Conservation (phyloP, 2,113 vertebrate species). For the Speoplatyrhinus poulsoni region DNA sequence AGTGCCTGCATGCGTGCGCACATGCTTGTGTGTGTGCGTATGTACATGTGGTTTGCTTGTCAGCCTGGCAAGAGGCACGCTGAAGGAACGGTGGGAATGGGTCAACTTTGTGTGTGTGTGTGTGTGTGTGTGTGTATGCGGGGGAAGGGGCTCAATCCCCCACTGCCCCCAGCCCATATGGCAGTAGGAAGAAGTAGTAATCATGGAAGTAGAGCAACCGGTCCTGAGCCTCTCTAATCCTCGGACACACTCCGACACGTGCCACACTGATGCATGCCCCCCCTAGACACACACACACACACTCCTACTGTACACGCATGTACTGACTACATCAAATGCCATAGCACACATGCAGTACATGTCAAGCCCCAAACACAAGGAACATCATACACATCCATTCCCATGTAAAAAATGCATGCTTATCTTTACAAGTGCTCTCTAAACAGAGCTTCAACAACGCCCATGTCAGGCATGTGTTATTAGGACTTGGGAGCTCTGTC, state of each 20-base stretch:
- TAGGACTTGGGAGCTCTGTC: not conserved
- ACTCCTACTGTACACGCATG: slow-evolving; percentile 19
- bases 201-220: slow-evolving; percentile 81
- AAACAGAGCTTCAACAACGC: not conserved
- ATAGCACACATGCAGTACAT: slow-evolving; percentile 2
- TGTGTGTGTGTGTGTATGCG: not conserved
- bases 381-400: too few species aligned
- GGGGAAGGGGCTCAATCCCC: not conserved
- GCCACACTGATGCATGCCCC: slow-evolving; percentile 65
- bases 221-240: slow-evolving; percentile 78
- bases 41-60: slow-evolving; percentile 2
- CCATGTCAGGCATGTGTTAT: not conserved
- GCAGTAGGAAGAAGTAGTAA: slow-evolving; percentile 76
- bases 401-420: too few species aligned
- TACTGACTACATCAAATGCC: not conserved
- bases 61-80: not conserved
- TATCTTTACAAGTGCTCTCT: too few species aligned
- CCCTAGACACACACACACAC: slow-evolving; percentile 5
- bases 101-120: slow-evolving; percentile 27
- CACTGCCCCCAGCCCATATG: slow-evolving; percentile 71
- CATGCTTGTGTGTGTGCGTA: not conserved
- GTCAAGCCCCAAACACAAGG: not conserved
- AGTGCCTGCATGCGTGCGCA: slow-evolving; percentile 31
- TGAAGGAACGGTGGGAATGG: not conserved
- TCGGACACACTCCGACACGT: slow-evolving; percentile 75